Evolutionary conservation across 2,888 invertebrate species (phyloP), one percentile per base, ranked within the genome.

Genomic region (Philhelius pedissequus): DNA sequence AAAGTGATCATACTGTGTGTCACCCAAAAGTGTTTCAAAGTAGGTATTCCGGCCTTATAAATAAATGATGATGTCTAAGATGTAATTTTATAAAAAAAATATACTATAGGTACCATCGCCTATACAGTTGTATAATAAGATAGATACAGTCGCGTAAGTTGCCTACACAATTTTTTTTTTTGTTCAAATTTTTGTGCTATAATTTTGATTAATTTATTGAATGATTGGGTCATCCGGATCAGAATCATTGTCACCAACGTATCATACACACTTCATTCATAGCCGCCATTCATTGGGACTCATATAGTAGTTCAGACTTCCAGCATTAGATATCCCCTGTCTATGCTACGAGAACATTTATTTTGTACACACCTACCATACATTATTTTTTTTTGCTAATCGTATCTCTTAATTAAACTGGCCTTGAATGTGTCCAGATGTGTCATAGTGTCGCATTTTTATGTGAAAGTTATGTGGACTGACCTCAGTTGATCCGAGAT

Each of bases 221-320:
- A 84, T 84, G 84, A 84, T 84, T 84, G 84, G 80, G 84, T 84
- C 80, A 84, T 84, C 84, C 84, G 80, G 84, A 84, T 76, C 80
- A 84, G 43, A 79, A 60, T 68, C 68, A 76, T 70, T 83, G 79
- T 74, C 83, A 79, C 70, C 83, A 83, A 81, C 74, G 83, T 58
- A 74, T 71, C 76, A 43, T 50, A 68, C 68, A 73, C 74, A 58
- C 62, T 64, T 38, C 62, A 30, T 18, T 71, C 32, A 52, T 22
- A 27, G 25, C 25, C 13, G 4, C 11, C 35, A 54, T 54, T 54
- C 30, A 30, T 54, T 30, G 52, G 30, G 30, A 18, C 15, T 54
- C 15, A n/a, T n/a, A n/a, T n/a, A n/a, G n/a, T n/a, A 54, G 32
- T 27, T 56, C 32, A 32, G 60, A 18, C 43, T 13, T 62, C 11